Conservation (phyloP, 2,888 invertebrate genomes). For the Drosophila fungiperda region DNA sequence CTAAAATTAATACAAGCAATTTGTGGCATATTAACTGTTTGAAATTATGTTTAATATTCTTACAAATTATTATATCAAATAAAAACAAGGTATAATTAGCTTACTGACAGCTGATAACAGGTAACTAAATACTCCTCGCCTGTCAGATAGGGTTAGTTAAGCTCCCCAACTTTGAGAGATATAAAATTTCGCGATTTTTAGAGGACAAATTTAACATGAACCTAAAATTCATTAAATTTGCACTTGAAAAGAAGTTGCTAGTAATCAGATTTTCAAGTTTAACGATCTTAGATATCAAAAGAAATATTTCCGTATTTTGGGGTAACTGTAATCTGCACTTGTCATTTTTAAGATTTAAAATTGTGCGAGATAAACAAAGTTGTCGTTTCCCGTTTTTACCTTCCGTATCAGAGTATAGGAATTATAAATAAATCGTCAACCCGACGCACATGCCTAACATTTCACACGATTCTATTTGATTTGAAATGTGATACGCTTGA, state of each 20-base stretch:
- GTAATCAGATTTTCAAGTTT: not conserved
- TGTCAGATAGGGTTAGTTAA: not conserved
- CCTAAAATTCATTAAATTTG: not conserved
- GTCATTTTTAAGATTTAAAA: no score
- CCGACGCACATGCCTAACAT: not conserved
- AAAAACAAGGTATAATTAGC: not conserved
- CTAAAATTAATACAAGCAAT: no score
- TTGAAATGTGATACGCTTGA: conserved; percentile 18
- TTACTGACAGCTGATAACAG: not conserved
- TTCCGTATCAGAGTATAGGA: not conserved
- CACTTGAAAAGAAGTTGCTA: not conserved
- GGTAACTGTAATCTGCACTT: not conserved
- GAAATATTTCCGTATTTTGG: not conserved
- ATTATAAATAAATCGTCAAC: not conserved
- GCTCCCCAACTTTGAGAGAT: not conserved
- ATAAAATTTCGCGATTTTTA: not conserved
- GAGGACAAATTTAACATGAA: not conserved
- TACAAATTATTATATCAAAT: no score
- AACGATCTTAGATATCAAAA: not conserved
- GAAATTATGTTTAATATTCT: no score
- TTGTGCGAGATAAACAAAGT: not conserved
- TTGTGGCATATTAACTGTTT: no score
- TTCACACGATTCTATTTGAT: conserved; percentile 3
- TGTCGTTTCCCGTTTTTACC: not conserved
- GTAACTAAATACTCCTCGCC: not conserved